Evolutionary conservation across 2,888 invertebrate genomes (phyloP), one percentile per base, ranked within the genome.

Genomic region (Megastigmus dorsalis): DNA sequence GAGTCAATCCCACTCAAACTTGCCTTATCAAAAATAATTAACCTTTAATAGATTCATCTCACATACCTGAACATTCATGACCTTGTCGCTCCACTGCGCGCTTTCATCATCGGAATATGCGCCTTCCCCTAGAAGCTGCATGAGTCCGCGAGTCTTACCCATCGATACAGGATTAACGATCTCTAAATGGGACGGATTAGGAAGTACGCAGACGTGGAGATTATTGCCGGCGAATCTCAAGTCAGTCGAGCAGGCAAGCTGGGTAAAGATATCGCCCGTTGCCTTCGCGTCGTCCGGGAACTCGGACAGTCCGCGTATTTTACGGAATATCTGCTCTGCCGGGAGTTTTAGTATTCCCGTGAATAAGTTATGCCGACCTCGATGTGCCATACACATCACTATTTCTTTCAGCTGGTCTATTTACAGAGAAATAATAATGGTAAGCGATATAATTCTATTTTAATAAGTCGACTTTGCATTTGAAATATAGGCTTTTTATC

Each of bases 161-260:
- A 96, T 95, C 0, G 97, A 95, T 0, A 99, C 96, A 1, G 99
- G 97, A 89, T 97, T 97, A 0, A 94, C 95, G 7, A 95, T 96
- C 93, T 98, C 99, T 77, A 99, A 91, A 89, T 99, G 99, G 1
- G 99, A 99, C 0, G 99, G 98, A 89, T 99, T 98, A 80, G 97
- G 96, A 36, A 98, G 89, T 88, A 98, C 90, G 6, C 95, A 94
- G 3, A 98, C 92, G 83, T 95, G 93, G 30, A 98, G 89, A 83
- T 92, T 93, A n/a, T 90, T 90, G 13, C 90, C 90, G 71, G 91
- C 90, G 52, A 93, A 89, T 5, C 88, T 85, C 48, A 97, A 89
- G 85, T 96, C 94, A n/a, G 93, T 92, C 0, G 97, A 95, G 9
- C 93, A 93, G 84, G 94, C 93, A 72, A 96, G 92, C 90, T 99